These are phyloP conservation scores for Morinoia aosen DNA, from an alignment of 2,888 invertebrate species.

Conservation along the genomic window DNA sequence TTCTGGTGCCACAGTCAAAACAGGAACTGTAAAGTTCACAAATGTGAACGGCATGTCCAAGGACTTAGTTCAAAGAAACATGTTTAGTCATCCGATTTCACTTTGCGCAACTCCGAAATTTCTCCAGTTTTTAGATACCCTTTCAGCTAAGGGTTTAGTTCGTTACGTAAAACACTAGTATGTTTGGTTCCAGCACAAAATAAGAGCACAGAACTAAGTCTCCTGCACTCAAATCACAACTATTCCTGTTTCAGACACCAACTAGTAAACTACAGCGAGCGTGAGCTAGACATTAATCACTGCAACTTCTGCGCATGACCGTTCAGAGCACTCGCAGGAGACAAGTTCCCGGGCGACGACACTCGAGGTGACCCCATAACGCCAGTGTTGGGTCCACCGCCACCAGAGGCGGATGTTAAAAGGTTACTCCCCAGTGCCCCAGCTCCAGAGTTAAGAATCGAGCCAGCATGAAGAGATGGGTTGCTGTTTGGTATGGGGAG, in stretches of 20 bases:
- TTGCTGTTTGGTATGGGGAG: not conserved
- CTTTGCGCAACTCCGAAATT: not conserved
- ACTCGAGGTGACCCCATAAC: slow-evolving; percentile 39
- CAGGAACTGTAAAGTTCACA: not conserved
- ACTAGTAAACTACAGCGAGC: not conserved
- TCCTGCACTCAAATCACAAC: not conserved
- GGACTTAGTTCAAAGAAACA: not conserved
- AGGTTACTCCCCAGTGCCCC: not conserved
- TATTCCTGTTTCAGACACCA: not conserved
- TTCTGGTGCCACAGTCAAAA: not conserved
- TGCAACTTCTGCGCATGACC: slow-evolving; percentile 29
- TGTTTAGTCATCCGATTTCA: not conserved
- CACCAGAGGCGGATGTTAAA: not conserved
- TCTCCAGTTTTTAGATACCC: not conserved
- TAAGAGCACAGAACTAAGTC: not conserved
- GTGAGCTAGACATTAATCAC: not conserved
- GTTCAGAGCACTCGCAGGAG: slow-evolving; percentile 34
- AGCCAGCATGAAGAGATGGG: not conserved
- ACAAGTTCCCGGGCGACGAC: slow-evolving; percentile 45
- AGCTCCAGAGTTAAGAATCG: not conserved
- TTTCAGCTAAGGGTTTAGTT: not conserved
- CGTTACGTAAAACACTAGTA: not conserved
- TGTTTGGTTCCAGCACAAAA: not conserved
- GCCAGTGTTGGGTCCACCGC: not conserved
- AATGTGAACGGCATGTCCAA: not conserved